Base-by-base conservation (phyloP, 2,113 vertebrate species). In the Octodon degus region DNA sequence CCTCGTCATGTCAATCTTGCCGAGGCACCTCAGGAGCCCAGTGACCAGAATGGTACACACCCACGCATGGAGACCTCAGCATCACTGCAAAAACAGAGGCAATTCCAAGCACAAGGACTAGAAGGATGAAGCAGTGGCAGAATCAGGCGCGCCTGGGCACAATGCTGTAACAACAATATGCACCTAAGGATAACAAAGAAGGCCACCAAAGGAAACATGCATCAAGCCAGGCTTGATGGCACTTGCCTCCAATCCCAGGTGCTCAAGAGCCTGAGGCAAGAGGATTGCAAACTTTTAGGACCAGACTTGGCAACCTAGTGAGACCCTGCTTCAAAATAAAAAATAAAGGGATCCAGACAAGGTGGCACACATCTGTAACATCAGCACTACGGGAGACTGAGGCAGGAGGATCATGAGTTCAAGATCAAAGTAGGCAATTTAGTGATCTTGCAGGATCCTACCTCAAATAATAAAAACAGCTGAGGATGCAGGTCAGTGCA, bases 61-160 rank as follows among this genome's bases (percentile, higher is more conserved):
- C n/a, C 34, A 9, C 2, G 5, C 7, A 5, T 16, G 22, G 20
- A 70, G 83, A 43, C 55, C 3, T 25, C 72, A 19, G 84, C 3
- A 22, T 9, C 65, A 7, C 32, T 32, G 24, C 67, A 68, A 62
- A 79, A 25, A 50, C 60, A 7, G 17, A 68, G 34, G 47, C 0
- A 63, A 40, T 67, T n/a, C 12, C 0, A 1, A 7, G 20, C 83
- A 79, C 22, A 60, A 0, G 6, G 25, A 74, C n/a, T 32, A 1
- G 4, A 22, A 92, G 60, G 63, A 86, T 2, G 22, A 63, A 20
- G 20, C 1, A 43, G 40, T 10, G 0, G 47, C 14, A 1, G 32
- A 30, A 32, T 3, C 12, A 47, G 20, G 34, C 2, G 6, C 20
- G 47, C 24, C 5, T 25, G 37, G 34, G 16, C 37, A 0, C 0